Conservation (phyloP, 1,140 invertebrate species). For the Oryctes rhinoceros region DNA sequence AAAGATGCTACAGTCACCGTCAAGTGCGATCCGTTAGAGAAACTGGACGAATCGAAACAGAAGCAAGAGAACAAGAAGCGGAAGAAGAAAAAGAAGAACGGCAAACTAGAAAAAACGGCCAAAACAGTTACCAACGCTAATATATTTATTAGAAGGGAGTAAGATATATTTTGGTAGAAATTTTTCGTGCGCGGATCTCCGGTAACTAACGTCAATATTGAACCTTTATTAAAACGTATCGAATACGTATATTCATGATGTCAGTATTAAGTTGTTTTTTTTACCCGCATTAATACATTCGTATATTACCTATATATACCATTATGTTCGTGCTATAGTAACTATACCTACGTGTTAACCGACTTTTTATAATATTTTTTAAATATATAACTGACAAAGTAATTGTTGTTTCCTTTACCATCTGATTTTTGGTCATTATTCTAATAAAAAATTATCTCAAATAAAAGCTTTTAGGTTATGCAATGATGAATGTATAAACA, state of each 20-base stretch:
- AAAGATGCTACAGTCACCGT: not conserved
- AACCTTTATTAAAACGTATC: not conserved
- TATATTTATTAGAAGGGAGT: conserved; percentile 49
- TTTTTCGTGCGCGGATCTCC: conserved; percentile 9
- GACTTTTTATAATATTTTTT: conserved; percentile 24
- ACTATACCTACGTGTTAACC: conserved; percentile 14
- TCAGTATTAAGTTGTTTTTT: conserved; percentile 30
- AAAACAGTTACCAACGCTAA: conserved; percentile 51
- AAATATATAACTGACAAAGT: conserved; percentile 18
- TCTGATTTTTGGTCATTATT: too few species aligned
- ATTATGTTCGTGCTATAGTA: conserved; percentile 6
- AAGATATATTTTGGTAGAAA: conserved; percentile 39
- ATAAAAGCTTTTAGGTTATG: too few species aligned
- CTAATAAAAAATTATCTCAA: too few species aligned
- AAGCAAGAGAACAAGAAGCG: conserved; percentile 46
- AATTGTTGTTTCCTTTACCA: not conserved
- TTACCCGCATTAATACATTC: not conserved
- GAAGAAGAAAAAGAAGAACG: conserved; percentile 53
- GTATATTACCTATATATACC: not conserved
- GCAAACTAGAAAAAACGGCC: conserved; percentile 51
- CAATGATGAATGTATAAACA: too few species aligned
- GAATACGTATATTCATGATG: not conserved
- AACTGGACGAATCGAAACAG: conserved; percentile 42
- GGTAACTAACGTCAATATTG: not conserved
- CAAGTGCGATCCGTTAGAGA: conserved; percentile 16